Base-by-base conservation (phyloP, 2,113 vertebrate genomes). In the Grammomys surdaster region DNA sequence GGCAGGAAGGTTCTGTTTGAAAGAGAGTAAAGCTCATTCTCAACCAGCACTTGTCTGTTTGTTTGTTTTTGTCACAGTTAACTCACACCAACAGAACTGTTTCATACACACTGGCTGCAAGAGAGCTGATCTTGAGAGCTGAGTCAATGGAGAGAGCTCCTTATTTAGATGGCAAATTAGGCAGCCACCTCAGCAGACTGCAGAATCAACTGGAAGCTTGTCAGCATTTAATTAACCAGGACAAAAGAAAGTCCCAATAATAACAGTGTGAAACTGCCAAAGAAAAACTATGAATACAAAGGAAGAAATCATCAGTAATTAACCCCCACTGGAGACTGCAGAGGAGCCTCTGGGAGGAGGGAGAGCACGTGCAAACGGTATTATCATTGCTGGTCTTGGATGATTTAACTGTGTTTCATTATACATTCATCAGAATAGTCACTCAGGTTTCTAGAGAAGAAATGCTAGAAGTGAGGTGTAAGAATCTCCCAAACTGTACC, bases 101-200 rank as follows among this genome's bases (percentile, higher is more conserved):
- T 96, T 90, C 63, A 56, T 81, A 92, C 88, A 92, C 86, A 73
- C 92, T 96, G 92, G 75, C 91, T 97, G 92, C 86, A 96, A 97
- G 95, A 98, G 95, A 93, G 96, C 96, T 94, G 96, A 81, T 88
- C 96, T 89, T 90, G 95, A 96, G 96, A 97, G 80, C 93, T 93
- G 76, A 96, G 97, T 97, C 96, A 97, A 96, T 97, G 97, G 95
- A 96, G 94, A 96, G 93, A 95, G 46, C 92, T 97, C 95, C 98
- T 97, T 97, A 98, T 97, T 98, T 97, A 97, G 88, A 96, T 76
- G 94, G 97, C 97, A 97, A 98, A 98, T 98, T 98, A 97, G 98
- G 96, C 94, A 97, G 96, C 97, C 96, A 95, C 97, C 94, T 96
- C 96, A 96, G 98, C 96, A 97, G 97, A 98, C 93, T 97, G 92